A percentile compares a stretch with the other conserved stretches of the same genome.
Conservation (phyloP, 2,113 vertebrate species). For the Hypanus sabinus region DNA sequence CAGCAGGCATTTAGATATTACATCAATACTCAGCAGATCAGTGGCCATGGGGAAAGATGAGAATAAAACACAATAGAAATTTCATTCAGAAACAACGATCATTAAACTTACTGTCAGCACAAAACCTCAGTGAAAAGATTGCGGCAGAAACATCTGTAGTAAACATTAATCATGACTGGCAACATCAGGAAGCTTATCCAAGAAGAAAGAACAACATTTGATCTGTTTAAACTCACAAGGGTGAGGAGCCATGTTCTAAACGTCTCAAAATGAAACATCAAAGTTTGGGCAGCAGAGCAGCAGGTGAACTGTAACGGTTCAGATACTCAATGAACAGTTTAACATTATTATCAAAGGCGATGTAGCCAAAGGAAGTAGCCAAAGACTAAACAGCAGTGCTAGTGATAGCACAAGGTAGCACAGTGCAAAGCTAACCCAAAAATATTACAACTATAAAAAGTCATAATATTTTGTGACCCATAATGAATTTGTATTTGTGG, state of each 20-base stretch:
- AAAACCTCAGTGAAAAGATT: not conserved
- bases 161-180: too few relatives aligned
- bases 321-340: not conserved
- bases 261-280: not conserved
- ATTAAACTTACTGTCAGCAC: not conserved
- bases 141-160: not conserved
- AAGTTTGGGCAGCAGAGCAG: not conserved
- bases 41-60: not conserved
- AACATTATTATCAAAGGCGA: not conserved
- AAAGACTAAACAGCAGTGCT: not conserved
- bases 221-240: not conserved
- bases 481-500: not conserved
- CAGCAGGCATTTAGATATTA: too few relatives aligned
- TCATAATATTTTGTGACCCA: not conserved
- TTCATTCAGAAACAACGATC: not conserved
- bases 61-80: slow-evolving; percentile 3
- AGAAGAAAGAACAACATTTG: not conserved
- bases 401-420: not conserved
- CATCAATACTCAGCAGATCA: too few relatives aligned
- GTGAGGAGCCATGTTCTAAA: not conserved
- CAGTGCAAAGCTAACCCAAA: not conserved
- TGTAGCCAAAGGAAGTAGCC: not conserved
- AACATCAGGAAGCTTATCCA: not conserved
- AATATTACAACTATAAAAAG: not conserved
- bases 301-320: not conserved